These are phyloP conservation scores for Cavia porcellus DNA, from an alignment of 2,113 vertebrate species.

Conservation along the genomic window DNA sequence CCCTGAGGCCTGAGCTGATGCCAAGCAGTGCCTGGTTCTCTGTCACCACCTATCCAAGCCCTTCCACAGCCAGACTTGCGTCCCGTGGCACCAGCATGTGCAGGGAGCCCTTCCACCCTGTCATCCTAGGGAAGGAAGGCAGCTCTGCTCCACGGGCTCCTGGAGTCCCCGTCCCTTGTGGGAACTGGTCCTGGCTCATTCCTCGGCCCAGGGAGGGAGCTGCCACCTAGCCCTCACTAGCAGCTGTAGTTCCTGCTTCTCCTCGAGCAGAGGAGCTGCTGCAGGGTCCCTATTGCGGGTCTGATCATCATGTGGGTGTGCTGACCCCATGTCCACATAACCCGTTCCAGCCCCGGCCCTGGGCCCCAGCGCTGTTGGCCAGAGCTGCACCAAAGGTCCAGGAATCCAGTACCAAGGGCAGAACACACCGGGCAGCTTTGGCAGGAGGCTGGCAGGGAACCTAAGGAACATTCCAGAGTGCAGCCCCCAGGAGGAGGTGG, in stretches of 20 bases:
- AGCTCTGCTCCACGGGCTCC: background rate
- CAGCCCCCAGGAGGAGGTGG: background rate
- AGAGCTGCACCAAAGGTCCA: background rate
- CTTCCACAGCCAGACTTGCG: background rate
- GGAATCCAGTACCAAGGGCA: background rate
- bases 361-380: background rate
- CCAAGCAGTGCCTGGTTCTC: background rate
- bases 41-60: background rate
- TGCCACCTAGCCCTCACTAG: background rate
- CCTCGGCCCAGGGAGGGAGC: background rate
- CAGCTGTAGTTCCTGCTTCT: background rate
- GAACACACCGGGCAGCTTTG: too few species aligned
- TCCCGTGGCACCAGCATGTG: background rate
- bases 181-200: background rate
- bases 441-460: background rate
- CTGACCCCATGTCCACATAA: background rate
- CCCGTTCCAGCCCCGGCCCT: background rate
- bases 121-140: background rate
- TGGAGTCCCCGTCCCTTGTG: too few species aligned
- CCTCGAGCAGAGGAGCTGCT: background rate
- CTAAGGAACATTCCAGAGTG: background rate
- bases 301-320: too few species aligned
- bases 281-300: background rate
- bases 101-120: background rate
- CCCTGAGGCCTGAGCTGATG: background rate